Percentiles rank a stretch among this genome's conserved stretches.
Evolutionary conservation across 2,797 vertebrate species (phyloP).

Genomic region (Typhlichthys subterraneus): DNA sequence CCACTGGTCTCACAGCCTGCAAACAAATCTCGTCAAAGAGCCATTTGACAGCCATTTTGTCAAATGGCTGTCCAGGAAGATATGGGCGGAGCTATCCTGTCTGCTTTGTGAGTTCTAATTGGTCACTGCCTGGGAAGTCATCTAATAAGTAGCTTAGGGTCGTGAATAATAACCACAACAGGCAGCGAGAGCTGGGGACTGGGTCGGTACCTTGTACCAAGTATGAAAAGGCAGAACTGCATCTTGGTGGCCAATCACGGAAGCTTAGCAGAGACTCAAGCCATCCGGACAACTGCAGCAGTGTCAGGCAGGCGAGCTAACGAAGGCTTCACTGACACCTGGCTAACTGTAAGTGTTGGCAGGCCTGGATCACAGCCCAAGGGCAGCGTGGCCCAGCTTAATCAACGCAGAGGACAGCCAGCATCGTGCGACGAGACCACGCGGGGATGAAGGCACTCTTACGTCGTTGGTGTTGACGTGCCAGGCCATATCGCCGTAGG

Average conservation of each 20-base stretch:
- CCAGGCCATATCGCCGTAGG: constrained; percentile 99
- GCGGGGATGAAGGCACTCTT: constrained; percentile 62
- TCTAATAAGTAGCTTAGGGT: no score
- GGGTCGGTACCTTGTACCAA: not conserved
- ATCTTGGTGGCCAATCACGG: no score
- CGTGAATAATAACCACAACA: no score
- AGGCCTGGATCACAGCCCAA: constrained; percentile 54
- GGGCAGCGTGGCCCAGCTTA: constrained; percentile 43
- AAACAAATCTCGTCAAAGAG: no score
- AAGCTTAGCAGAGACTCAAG: constrained; percentile 28
- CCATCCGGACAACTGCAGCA: constrained; percentile 24
- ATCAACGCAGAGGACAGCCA: constrained; percentile 54
- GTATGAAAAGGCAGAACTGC: constrained; percentile 14
- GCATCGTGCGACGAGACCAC: constrained; percentile 26
- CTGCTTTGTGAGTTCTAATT: no score
- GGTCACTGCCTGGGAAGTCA: no score
- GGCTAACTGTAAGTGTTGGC: constrained; percentile 32
- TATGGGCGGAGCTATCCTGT: no score
- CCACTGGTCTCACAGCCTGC: no score
- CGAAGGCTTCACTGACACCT: constrained; percentile 23
- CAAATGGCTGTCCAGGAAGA: no score
- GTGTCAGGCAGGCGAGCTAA: constrained; percentile 28
- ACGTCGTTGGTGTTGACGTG: constrained; percentile 99
- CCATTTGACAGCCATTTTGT: no score
- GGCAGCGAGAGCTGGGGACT: no score